These are phyloP conservation scores for Poeciliopsis gracilis DNA, from an alignment of 2,797 vertebrate species.

Conservation along the genomic window DNA sequence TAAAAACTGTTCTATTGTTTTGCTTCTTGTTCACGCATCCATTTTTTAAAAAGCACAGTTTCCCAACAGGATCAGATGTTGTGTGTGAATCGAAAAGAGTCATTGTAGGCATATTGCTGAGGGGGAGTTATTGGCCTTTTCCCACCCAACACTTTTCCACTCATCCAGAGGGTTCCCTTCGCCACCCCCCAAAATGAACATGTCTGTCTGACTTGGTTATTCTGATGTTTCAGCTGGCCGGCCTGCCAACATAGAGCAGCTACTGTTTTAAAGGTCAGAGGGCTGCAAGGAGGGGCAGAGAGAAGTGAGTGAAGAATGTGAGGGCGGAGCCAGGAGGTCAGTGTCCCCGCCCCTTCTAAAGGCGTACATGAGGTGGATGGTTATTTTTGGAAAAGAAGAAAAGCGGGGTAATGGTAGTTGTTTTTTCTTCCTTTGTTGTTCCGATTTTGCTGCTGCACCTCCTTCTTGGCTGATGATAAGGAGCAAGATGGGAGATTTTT, in stretches of 20 bases:
- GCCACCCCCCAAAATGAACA: constrained; percentile 70
- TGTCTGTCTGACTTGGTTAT: constrained; percentile 67
- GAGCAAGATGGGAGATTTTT: constrained; percentile 15
- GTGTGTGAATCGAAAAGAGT: constrained; percentile 41
- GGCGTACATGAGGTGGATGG: constrained; percentile 48
- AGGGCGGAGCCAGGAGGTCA: constrained; percentile 51
- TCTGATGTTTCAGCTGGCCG: constrained; percentile 56
- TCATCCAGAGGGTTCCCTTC: constrained; percentile 46
- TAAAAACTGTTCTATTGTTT: neutral
- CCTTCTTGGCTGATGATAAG: constrained; percentile 10
- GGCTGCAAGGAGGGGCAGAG: constrained; percentile 48
- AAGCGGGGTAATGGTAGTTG: constrained; percentile 54
- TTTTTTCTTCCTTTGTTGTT: constrained; percentile 29
- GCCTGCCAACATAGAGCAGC: constrained; percentile 69
- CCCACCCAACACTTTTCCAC: constrained; percentile 54
- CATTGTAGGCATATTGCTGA: constrained; percentile 55
- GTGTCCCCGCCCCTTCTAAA: constrained; percentile 52
- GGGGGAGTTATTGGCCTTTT: constrained; percentile 68
- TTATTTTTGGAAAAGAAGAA: constrained; percentile 69
- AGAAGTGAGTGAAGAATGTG: constrained; percentile 59
- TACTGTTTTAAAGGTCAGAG: constrained; percentile 70
- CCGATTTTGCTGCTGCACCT: constrained; percentile 40
- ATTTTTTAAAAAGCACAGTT: neutral
- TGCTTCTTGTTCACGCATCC: neutral
- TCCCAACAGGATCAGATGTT: constrained; percentile 24